Evolutionary conservation across 2,797 vertebrate species (phyloP), one percentile per base, ranked within the genome.

Genomic region (Phaenicophaeus curvirostris): DNA sequence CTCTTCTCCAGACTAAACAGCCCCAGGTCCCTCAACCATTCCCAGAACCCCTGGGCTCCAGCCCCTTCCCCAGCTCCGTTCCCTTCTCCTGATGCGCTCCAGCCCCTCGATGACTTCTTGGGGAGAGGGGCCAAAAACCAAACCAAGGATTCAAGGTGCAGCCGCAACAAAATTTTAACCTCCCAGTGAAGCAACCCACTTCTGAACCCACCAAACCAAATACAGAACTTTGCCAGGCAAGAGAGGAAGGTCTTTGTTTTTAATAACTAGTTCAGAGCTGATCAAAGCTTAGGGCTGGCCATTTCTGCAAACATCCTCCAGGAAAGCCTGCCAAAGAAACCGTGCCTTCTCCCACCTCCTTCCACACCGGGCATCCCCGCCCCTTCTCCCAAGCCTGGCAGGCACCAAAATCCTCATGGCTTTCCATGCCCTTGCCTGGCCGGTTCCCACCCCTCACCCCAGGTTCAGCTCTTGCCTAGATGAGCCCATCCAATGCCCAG

Each of bases 221-320:
- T 3, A 35, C n/a, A 46, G 44, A 4, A 14, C 59, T 88, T 39
- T 37, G 63, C 68, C 61, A 61, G 31, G 61, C 53, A 78, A 85
- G 41, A 74, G 54, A 83, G 65, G 75, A 87, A 94, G 59, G 19
- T 10, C 35, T 66, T 78, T 51, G 41, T 68, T 81, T 87, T 75
- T 15, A 57, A 53, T 78, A 67, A 51, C 21, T 46, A 79, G n/a
- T 53, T 89, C 67, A 31, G 78, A 79, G 78, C 65, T 88, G 67
- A 2, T 86, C 66, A 82, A 68, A 76, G 57, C 78, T 67, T 42
- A 18, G 24, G 13, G 78, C 68, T 3, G 13, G 71, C 76, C 68
- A 53, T 71, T 87, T 87, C 30, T 54, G 68, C 90, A 93, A 92
- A 89, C 81, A 87, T 87, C 68, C 84, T 78, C 6, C 8, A 65